Conservation (phyloP, 2,797 vertebrate species). For the Aldrovandia affinis region DNA sequence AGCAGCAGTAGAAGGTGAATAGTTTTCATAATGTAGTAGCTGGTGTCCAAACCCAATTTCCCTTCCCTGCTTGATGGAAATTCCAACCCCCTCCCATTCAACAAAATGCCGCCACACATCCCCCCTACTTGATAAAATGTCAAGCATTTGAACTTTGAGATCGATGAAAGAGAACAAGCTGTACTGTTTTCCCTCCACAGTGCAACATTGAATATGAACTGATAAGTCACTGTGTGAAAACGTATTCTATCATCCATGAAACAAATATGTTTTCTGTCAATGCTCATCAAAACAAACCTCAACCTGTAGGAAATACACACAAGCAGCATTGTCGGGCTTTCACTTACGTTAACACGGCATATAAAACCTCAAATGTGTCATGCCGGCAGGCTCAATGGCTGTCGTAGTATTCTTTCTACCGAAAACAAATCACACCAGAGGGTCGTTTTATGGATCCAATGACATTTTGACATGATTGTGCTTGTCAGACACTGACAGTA, state of each 20-base stretch:
- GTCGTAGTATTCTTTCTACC: neutral
- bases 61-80: neutral
- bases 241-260: neutral
- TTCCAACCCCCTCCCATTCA: neutral
- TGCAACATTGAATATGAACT: too few species aligned
- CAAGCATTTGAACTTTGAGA: too few species aligned
- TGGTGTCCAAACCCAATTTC: neutral
- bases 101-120: too few species aligned
- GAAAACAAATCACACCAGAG: neutral
- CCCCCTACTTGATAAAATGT: too few species aligned
- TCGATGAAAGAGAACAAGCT: too few species aligned
- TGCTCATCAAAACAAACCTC: neutral
- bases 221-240: too few species aligned
- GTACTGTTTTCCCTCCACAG: too few species aligned
- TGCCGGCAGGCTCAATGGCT: neutral
- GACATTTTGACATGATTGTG: conserved; percentile 10
- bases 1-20: neutral
- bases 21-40: neutral
- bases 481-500: neutral
- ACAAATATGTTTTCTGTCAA: neutral
- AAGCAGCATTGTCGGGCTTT: neutral
- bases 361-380: neutral
- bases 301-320: neutral
- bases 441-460: neutral
- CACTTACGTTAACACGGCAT: neutral